phyloP scores from a whole-genome alignment of 2,797 vertebrate genomes.

The Paratrypauchen microcephalus region DNA sequence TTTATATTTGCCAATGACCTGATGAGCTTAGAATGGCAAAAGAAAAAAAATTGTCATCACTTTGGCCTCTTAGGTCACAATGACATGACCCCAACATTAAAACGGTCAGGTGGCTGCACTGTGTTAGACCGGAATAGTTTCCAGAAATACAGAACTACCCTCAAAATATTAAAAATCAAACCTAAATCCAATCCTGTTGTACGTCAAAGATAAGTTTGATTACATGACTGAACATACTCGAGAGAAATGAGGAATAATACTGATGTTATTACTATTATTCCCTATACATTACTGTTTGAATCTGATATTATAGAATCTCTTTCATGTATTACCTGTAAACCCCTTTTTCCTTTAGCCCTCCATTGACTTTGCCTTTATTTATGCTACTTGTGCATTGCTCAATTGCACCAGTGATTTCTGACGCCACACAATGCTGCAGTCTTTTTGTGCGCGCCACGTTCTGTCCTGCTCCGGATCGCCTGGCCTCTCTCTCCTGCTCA shows the following conservation, averaged over 20 bases:
- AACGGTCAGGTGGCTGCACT: neutral
- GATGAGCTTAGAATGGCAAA: too few species aligned
- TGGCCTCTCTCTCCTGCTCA: conserved; percentile 36
- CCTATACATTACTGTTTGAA: too few species aligned
- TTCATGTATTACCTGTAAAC: neutral
- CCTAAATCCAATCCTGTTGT: neutral
- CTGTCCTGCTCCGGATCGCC: conserved; percentile 36
- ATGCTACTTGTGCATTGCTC: neutral
- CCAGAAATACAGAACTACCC: neutral
- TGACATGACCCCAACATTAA: neutral
- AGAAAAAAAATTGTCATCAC: too few species aligned
- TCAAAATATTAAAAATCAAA: too few species aligned
- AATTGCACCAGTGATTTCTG: conserved; percentile 14
- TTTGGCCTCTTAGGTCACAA: neutral
- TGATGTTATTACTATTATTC: too few species aligned
- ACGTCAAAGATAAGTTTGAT: too few species aligned
- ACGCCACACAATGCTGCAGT: conserved; percentile 35
- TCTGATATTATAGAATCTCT: too few species aligned
- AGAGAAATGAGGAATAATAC: neutral
- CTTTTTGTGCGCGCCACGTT: conserved; percentile 42
- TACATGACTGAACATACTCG: too few species aligned
- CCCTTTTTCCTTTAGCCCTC: neutral
- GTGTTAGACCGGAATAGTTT: neutral
- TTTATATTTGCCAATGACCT: too few species aligned
- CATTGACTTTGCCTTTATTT: neutral